Percentiles rank a stretch among this genome's conserved stretches.
Evolutionary conservation across 2,113 vertebrate genomes (phyloP).

Genomic region (Psilopsiagon aurifrons): DNA sequence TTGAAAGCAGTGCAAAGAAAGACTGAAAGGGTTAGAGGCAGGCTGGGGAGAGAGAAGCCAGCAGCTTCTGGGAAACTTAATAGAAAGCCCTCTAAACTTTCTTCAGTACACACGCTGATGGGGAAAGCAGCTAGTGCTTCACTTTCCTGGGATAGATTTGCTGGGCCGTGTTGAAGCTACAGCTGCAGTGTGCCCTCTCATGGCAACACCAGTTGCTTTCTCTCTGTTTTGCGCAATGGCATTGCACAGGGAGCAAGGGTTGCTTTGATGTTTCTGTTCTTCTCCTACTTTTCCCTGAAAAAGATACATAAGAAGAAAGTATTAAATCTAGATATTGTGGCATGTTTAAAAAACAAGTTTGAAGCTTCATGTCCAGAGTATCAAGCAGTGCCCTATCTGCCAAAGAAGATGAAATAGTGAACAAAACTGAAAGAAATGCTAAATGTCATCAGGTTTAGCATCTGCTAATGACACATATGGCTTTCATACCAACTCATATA

Average conservation of each 20-base stretch:
- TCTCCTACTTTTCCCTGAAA: neutral
- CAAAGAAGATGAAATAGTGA: neutral
- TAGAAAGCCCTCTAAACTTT: neutral
- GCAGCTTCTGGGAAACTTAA: neutral
- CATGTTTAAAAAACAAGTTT: neutral
- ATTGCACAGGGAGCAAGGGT: rapidly evolving
- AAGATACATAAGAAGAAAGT: rapidly evolving
- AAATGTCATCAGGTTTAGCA: neutral
- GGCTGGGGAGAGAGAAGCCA: neutral
- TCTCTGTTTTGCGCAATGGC: neutral
- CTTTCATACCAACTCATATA: neutral
- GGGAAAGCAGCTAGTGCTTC: neutral
- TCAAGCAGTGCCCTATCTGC: neutral
- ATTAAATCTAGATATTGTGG: neutral
- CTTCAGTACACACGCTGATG: neutral
- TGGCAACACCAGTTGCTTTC: constrained; percentile 39
- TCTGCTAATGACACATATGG: neutral
- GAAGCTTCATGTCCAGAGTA: neutral
- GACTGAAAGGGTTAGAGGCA: neutral
- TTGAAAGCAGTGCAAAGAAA: neutral
- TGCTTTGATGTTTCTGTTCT: neutral
- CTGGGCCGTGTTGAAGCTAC: neutral
- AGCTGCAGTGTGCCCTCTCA: constrained; percentile 62
- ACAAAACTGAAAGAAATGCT: neutral
- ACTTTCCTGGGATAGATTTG: neutral